Evolutionary conservation across 2,888 invertebrate genomes (phyloP), one percentile per base, ranked within the genome.

Genomic region (Harpagoxenus sublaevis): DNA sequence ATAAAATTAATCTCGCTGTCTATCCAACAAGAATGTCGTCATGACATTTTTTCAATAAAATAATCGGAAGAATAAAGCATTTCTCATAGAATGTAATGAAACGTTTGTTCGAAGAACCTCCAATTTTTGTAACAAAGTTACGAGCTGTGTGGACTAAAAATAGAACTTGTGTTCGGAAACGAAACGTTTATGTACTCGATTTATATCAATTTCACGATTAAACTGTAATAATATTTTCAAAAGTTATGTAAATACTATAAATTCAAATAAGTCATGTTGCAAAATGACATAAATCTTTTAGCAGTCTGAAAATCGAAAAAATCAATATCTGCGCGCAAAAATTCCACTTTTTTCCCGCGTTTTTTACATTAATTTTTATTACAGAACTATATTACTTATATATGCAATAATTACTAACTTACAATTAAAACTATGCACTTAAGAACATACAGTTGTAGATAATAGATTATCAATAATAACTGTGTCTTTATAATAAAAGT

Each of bases 1-100:
- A 81, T 73, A 81, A 81, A 81, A 81, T 81, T 81, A 81, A 81
- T 81, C 79, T 81, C 71, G 48, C 71, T 81, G 71, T 62, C 79
- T 71, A 81, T 81, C 79, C 60, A 31, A 62, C 60, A 62, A 81
- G 48, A 35, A 60, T 70, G 71, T 81, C 79, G 23, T 51, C n/a
- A 12, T 81, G 79, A 71, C 77, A 23, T 12, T 78, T 75, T 57
- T 83, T 78, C 48, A 83, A 77, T 83, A 66, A 53, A 77, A 78
- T 66, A 82, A 70, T 53, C 65, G 35, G 12, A 18, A 42, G 39
- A 77, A 63, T 48, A 62, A 81, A 84, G 10, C 39, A 45, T 39
- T 35, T 60, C 18, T 71, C 39, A 18, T 18, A 23, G 48, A 53
- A 18, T 48, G 51, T 71, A n/a, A 71, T 35, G 23, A 48, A 71